Evolutionary conservation across 2,888 invertebrate species (phyloP).

Genomic region (Acronicta alni): DNA sequence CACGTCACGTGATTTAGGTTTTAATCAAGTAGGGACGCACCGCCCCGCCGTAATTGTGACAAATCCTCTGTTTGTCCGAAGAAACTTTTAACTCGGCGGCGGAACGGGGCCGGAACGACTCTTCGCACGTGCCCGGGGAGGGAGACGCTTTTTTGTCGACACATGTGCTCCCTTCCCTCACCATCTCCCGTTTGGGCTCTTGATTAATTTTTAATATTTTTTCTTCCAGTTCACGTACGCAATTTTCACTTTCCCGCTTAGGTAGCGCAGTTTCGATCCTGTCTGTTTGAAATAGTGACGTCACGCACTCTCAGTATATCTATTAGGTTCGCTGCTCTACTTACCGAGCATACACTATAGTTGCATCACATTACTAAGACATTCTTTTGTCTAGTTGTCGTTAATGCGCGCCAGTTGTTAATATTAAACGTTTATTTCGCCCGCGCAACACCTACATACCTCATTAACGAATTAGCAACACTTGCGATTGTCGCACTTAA

Average conservation of each 20-base stretch:
- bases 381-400: conserved; percentile 74
- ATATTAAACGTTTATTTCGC: conserved; percentile 82
- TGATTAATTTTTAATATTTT: conserved; percentile 90
- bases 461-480: conserved; percentile 88
- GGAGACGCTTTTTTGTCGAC: conserved; percentile 88
- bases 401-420: conserved; percentile 79
- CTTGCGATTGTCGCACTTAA: conserved; percentile 83
- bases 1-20: conserved; percentile 90
- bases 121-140: conserved; percentile 85
- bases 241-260: conserved; percentile 87
- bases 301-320: conserved; percentile 68
- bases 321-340: conserved; percentile 64
- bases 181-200: conserved; percentile 66
- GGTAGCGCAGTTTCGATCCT: conserved; percentile 67
- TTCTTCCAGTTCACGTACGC: conserved; percentile 89
- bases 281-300: conserved; percentile 56
- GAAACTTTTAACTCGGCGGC: conserved; percentile 87
- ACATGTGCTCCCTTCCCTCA: conserved; percentile 82
- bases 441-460: conserved; percentile 88
- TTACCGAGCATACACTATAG: conserved; percentile 48
- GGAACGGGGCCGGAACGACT: conserved; percentile 83
- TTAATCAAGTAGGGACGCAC: conserved; percentile 89
- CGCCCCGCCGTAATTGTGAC: conserved; percentile 88
- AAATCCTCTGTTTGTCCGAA: conserved; percentile 90
- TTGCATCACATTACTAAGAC: conserved; percentile 63